These are phyloP conservation scores for Callinectes sapidus DNA, from an alignment of 2,888 invertebrate species.

Conservation along the genomic window DNA sequence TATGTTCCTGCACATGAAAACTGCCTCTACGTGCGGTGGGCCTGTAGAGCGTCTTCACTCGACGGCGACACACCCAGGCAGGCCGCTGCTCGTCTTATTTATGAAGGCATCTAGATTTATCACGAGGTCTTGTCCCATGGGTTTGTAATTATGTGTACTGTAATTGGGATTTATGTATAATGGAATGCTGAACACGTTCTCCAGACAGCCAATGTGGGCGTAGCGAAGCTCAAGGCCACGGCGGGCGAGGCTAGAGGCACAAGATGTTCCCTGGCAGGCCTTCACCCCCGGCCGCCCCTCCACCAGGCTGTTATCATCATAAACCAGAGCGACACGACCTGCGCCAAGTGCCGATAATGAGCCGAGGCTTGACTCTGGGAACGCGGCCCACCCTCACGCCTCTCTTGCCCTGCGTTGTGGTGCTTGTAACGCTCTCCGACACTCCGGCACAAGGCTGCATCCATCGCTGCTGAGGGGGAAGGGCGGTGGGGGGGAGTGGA, in stretches of 20 bases:
- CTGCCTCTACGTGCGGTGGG: neutral
- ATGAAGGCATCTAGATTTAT: conserved; percentile 44
- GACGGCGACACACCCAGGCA: conserved; percentile 6
- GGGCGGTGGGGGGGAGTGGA: neutral
- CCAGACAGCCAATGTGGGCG: neutral
- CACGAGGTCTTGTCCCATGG: neutral
- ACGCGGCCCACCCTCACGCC: neutral
- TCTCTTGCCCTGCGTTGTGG: neutral
- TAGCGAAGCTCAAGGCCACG: neutral
- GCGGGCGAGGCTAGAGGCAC: conserved; percentile 17
- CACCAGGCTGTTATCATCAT: neutral
- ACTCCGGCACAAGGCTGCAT: neutral
- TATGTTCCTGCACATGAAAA: neutral
- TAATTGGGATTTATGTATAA: conserved; percentile 42
- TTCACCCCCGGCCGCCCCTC: neutral
- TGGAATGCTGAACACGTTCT: neutral
- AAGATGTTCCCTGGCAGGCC: neutral
- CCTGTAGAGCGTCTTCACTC: neutral
- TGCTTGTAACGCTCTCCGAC: neutral
- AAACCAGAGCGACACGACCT: neutral
- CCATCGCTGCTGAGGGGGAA: too few species aligned
- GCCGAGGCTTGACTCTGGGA: neutral
- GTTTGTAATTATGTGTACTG: conserved; percentile 39
- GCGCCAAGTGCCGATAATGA: conserved; percentile 3
- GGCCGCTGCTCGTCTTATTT: conserved; percentile 39